phyloP scores from a whole-genome alignment of 2,888 invertebrate genomes.

The Acrocera orbiculus region DNA sequence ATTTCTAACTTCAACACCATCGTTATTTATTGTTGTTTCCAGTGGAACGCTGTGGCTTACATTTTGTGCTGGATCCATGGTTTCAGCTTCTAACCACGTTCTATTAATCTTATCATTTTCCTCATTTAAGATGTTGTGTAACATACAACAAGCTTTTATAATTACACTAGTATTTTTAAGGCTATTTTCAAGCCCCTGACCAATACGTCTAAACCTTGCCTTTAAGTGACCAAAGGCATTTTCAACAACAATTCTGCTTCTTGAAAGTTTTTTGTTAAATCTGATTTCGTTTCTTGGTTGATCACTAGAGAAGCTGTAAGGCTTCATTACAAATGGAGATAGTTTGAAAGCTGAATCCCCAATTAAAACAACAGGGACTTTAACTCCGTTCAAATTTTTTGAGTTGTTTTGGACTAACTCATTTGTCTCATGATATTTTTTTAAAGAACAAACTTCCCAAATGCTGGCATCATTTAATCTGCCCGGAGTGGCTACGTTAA shows the following conservation, averaged over 20 bases:
- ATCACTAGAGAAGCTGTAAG: not conserved
- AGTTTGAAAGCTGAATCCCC: constrained; percentile 1
- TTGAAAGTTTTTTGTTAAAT: not conserved
- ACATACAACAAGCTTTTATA: constrained; percentile 1
- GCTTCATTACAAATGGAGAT: not conserved
- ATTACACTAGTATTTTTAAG: too few species aligned
- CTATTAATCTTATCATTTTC: not conserved
- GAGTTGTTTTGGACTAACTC: not conserved
- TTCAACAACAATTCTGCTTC: not conserved
- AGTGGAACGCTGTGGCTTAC: too few species aligned
- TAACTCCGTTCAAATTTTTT: not conserved
- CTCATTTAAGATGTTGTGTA: not conserved
- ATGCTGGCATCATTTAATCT: not conserved
- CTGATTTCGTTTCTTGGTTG: not conserved
- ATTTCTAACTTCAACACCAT: too few species aligned
- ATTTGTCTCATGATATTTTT: not conserved
- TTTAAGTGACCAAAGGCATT: constrained; percentile 1
- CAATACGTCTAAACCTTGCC: not conserved
- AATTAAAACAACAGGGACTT: not conserved
- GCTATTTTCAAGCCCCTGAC: not conserved
- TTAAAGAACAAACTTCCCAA: not conserved
- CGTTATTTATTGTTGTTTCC: too few species aligned
- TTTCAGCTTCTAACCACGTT: too few species aligned
- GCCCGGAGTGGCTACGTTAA: not conserved
- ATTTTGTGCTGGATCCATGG: too few species aligned